Base-by-base conservation (phyloP, 2,888 invertebrate species). In the Himalopsyche kuldschensis region DNA sequence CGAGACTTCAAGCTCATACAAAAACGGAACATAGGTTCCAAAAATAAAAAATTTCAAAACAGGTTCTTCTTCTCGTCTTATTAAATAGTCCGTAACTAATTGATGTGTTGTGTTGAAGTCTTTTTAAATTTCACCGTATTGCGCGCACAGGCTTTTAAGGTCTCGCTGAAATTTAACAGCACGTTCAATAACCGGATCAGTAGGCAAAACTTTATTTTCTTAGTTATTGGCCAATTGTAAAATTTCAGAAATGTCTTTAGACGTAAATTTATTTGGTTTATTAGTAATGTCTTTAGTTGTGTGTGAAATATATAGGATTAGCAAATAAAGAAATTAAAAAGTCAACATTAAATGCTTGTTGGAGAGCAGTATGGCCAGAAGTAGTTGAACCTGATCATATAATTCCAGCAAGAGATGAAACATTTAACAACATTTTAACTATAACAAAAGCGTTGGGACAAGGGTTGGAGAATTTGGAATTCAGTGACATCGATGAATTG, bases 331-430 rank as follows among this genome's bases (percentile, higher is more conserved):
- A 79, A 55, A 79, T 79, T 55, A 79, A 79, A 79, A 79, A 79
- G 55, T 79, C 55, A 79, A 79, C 79, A 47, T 79, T 79, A 79
- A 79, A 79, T 79, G 79, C 79, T 79, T 79, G 79, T 79, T 79
- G 79, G 79, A 79, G 79, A 79, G 79, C 79, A 79, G 55, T 79
- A 79, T 79, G 79, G 79, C 55, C 79, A 79, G 55, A 79, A 79
- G 79, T 79, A 79, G 79, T 79, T 79, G 79, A 79, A 79, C 79
- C 24, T 79, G 4, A 79, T 79, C 55, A 79, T 79, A 27, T 79
- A 79, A 79, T 79, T 79, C 79, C 48, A 79, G 79, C 79, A 79
- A 79, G 48, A 79, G 24, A 48, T 79, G 46, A 48, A 79, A 79
- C 79, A 79, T 47, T 79, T 79, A 79, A 79, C 47, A 79, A 20